A percentile compares a stretch with the other conserved stretches of the same genome.
phyloP scores from a whole-genome alignment of 2,888 invertebrate species.

The Kuschelorhynchus macadamiae region DNA sequence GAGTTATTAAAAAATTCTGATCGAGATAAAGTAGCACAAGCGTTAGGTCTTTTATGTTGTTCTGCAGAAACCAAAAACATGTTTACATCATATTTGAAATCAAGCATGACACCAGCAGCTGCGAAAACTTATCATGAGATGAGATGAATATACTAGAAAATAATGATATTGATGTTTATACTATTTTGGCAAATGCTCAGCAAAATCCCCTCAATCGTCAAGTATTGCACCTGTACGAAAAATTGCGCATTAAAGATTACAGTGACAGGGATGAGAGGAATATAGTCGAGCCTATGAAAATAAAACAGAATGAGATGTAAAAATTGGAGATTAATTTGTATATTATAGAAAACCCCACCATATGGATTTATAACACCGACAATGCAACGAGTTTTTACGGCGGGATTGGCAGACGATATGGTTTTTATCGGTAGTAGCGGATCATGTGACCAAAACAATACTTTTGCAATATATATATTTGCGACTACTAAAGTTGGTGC shows the following conservation, averaged over 20 bases:
- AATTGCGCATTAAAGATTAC: conserved; percentile 14
- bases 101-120: conserved; percentile 51
- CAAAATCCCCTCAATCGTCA: conserved; percentile 36
- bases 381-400: conserved; percentile 13
- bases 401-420: conserved; percentile 16
- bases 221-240: conserved; percentile 5
- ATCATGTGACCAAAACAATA: conserved; percentile 36
- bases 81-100: conserved; percentile 52
- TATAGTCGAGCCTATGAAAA: conserved; percentile 12
- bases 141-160: conserved; percentile 46
- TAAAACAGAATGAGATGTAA: not conserved
- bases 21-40: conserved; percentile 48
- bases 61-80: conserved; percentile 51
- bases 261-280: not conserved
- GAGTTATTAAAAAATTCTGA: conserved; percentile 33
- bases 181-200: conserved; percentile 33
- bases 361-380: conserved; percentile 8
- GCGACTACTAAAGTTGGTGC: conserved; percentile 33
- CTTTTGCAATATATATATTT: conserved; percentile 34
- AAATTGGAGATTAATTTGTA: not conserved
- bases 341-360: conserved; percentile 10
- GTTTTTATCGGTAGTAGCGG: conserved; percentile 29
- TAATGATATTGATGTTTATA: conserved; percentile 38
- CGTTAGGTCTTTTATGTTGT: conserved; percentile 51
- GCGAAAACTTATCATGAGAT: conserved; percentile 36